Evolutionary conservation across 2,888 invertebrate species (phyloP), one percentile per base, ranked within the genome.

Genomic region (Drosophila anomalata): DNA sequence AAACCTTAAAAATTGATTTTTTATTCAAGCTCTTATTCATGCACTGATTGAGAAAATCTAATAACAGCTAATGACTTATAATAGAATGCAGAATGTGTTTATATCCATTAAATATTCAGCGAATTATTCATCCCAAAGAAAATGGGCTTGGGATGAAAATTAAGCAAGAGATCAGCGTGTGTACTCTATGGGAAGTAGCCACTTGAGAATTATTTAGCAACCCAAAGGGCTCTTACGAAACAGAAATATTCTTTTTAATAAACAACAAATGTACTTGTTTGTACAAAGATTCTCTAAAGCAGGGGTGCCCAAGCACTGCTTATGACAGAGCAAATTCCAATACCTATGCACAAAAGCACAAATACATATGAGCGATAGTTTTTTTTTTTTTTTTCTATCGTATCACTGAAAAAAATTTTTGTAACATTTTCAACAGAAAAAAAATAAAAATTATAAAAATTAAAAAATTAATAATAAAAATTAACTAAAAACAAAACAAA

Each of bases 1-100:
- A 33, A 11, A 33, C 11, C 11, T 33, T 12, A 11, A 33, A 33
- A 12, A 11, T 14, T 1, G 1, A 51, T 22, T 17, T 12, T 50
- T 14, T 24, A n/a, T 36, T 24, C 26, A 36, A 36, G 44, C 36
- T 26, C 31, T 3, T n/a, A 22, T 29, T 54, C 29, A 22, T 65
- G 41, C 53, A 0, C 31, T 67, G 67, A 67, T 51, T 57, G 20
- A 31, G 39, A 33, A 57, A 67, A 67, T 67, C 67, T 67, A 67
- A 58, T 67, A 52, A 58, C 26, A 47, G 51, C 47, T 68, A 41
- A 68, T 67, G 68, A 67, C 58, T 52, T 52, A 67, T 52, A 67
- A 67, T 52, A 20, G 57, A 24, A 24, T 24, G 24, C 20, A 50
- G 24, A 33, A 20, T 47, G 26, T 50, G 3, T 11, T 22, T 9